Evolutionary conservation across 1,140 invertebrate species (phyloP), one percentile per base, ranked within the genome.

Genomic region (Papilio machaon): DNA sequence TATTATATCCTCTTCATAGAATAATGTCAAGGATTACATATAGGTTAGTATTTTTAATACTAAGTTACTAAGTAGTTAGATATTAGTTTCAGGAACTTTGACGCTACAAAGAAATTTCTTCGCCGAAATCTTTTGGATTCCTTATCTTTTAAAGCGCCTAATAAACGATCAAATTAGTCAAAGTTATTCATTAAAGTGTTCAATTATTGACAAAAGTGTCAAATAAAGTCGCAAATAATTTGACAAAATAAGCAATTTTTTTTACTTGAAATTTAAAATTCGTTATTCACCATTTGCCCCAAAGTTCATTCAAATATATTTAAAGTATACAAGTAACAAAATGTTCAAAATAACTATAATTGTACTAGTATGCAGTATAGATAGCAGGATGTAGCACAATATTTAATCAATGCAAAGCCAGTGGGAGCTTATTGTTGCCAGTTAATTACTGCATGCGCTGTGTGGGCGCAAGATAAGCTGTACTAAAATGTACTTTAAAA

Each of bases 361-460:
- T 54, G 15, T 17, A 54, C 52, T 54, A 3, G 17, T 54, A 23
- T 11, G 19, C 2, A 23, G 30, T 64, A n/a, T 64, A 23, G 58
- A 64, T 58, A 7, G 6, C 54, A 58, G 54, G 19, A 58, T 54
- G 52, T 30, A 19, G 10, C 19, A 9, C 9, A 30, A 64, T 64
- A 64, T 64, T 64, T 64, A 64, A 64, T 64, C 58, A 23, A 23
- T 64, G 58, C 58, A 64, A 23, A 23, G 19, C 58, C 19, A 10
- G 19, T 23, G 58, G 58, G 58, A 64, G 58, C 19, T 64, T 64
- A 64, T 64, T 64, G 58, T 64, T 64, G 58, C 19, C 10, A 23
- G 19, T 64, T 64, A 64, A 64, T 64, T 64, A 64, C n/a, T 58
- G 54, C 54, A 58, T n/a, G 58, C 58, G 19, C 58, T 23, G 58